Conservation (phyloP, 2,888 invertebrate genomes). For the Dendrolimus houi region DNA sequence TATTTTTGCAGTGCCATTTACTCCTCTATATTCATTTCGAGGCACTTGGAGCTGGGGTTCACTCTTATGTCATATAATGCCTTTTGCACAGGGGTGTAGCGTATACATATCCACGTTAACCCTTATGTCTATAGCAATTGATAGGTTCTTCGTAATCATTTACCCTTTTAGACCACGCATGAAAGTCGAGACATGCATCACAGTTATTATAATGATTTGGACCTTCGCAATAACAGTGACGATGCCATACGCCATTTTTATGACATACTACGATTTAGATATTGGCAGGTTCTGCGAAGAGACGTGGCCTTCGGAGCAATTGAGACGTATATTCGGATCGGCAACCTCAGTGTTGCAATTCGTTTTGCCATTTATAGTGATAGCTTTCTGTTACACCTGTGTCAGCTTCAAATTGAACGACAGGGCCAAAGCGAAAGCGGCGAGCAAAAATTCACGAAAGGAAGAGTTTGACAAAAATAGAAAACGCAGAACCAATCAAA, state of each 20-base stretch:
- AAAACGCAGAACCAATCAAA: slow-evolving; percentile 94
- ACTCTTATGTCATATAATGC: slow-evolving; percentile 92
- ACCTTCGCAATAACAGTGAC: slow-evolving; percentile 90
- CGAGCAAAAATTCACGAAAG: slow-evolving; percentile 87
- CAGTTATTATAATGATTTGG: slow-evolving; percentile 94
- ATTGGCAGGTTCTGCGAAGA: slow-evolving; percentile 85
- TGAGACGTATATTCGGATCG: slow-evolving; percentile 88
- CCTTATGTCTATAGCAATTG: slow-evolving; percentile 97
- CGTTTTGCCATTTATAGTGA: slow-evolving; percentile 94
- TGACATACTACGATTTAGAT: slow-evolving; percentile 76
- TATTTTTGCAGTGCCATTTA: slow-evolving; percentile 95
- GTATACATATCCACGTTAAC: slow-evolving; percentile 98
- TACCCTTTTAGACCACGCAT: slow-evolving; percentile 96
- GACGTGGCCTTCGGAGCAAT: slow-evolving; percentile 91
- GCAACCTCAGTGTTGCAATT: slow-evolving; percentile 95
- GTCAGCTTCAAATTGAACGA: slow-evolving; percentile 93
- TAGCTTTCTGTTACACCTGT: slow-evolving; percentile 94
- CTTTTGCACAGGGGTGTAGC: slow-evolving; percentile 95
- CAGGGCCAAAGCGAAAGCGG: slow-evolving; percentile 89
- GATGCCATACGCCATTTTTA: slow-evolving; percentile 92
- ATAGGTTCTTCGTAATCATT: slow-evolving; percentile 97
- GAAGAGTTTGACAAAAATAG: slow-evolving; percentile 94
- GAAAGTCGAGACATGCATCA: slow-evolving; percentile 89
- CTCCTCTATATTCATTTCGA: slow-evolving; percentile 94
- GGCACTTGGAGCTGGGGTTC: slow-evolving; percentile 96